These are phyloP conservation scores for Odontamblyopus rebecca DNA, from an alignment of 2,797 vertebrate species.

Conservation along the genomic window DNA sequence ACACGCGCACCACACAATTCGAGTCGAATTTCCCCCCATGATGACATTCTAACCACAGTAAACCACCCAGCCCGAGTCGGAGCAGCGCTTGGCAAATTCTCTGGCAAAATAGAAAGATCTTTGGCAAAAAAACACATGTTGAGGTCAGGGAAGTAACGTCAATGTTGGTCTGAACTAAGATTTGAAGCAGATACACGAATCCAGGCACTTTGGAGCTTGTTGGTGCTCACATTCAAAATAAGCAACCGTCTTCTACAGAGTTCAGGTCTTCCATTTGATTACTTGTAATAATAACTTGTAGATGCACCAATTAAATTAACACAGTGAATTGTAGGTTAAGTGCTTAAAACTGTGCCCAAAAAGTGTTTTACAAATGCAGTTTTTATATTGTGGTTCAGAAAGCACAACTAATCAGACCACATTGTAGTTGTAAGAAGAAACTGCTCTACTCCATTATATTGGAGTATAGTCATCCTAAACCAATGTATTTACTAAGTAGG, in stretches of 20 bases:
- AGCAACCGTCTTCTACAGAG: slow-evolving; percentile 21
- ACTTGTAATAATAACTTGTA: slow-evolving; percentile 14
- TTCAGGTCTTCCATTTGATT: slow-evolving; percentile 34
- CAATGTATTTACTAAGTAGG: background rate
- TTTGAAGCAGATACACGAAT: slow-evolving; percentile 57
- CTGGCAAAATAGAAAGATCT: slow-evolving; percentile 39
- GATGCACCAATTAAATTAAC: slow-evolving; percentile 50
- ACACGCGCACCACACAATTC: slow-evolving; percentile 61
- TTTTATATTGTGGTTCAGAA: slow-evolving; percentile 25
- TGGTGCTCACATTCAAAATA: slow-evolving; percentile 26
- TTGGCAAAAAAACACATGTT: slow-evolving; percentile 39
- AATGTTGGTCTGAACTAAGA: slow-evolving; percentile 45
- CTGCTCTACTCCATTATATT: background rate
- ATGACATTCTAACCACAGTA: slow-evolving; percentile 66
- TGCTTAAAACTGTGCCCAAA: slow-evolving; percentile 6
- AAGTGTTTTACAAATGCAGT: slow-evolving; percentile 36
- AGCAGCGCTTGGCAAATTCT: slow-evolving; percentile 26
- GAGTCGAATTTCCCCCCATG: slow-evolving; percentile 51
- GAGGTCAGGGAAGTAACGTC: slow-evolving; percentile 58
- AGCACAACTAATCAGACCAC: slow-evolving; percentile 6
- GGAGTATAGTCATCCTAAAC: background rate
- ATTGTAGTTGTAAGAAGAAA: slow-evolving; percentile 11
- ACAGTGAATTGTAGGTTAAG: slow-evolving; percentile 31
- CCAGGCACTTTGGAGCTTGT: slow-evolving; percentile 31
- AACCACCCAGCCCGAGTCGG: slow-evolving; percentile 34